Evolutionary conservation across 2,888 invertebrate genomes (phyloP).

Genomic region (Aphodius granarius): DNA sequence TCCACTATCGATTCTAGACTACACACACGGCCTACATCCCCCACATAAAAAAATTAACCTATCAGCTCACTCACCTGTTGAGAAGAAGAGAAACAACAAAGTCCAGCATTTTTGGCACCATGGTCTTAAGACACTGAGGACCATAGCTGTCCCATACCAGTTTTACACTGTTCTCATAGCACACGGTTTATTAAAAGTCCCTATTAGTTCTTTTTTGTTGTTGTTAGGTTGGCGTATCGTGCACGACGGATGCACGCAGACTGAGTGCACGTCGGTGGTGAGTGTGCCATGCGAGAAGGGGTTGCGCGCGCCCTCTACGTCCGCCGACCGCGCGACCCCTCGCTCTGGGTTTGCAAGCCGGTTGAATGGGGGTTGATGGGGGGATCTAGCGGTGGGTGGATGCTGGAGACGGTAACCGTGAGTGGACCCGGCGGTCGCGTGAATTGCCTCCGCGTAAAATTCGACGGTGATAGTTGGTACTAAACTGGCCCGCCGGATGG

Average conservation of each 20-base stretch:
- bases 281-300: constrained; percentile 2
- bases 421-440: neutral
- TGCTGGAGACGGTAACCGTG: neutral
- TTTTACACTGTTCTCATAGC: neutral
- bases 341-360: constrained; percentile 2
- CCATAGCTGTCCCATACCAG: constrained; percentile 20
- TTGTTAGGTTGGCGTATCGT: neutral
- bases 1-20: constrained; percentile 1
- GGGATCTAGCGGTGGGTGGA: neutral
- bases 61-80: constrained; percentile 21
- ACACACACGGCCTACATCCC: neutral
- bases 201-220: neutral
- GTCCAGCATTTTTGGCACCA: constrained; percentile 22
- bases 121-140: constrained; percentile 24
- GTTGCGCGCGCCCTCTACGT: constrained; percentile 11
- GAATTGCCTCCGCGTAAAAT: neutral
- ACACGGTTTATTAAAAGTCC: neutral
- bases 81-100: constrained; percentile 18
- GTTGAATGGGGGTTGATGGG: neutral
- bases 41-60: neutral
- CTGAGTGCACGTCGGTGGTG: neutral
- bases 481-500: neutral
- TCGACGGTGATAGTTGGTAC: neutral
- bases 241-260: constrained; percentile 4
- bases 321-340: neutral